Percentiles rank a stretch among this genome's conserved stretches.
Evolutionary conservation across 2,888 invertebrate species (phyloP).

Genomic region (Eucera pruinosa): DNA sequence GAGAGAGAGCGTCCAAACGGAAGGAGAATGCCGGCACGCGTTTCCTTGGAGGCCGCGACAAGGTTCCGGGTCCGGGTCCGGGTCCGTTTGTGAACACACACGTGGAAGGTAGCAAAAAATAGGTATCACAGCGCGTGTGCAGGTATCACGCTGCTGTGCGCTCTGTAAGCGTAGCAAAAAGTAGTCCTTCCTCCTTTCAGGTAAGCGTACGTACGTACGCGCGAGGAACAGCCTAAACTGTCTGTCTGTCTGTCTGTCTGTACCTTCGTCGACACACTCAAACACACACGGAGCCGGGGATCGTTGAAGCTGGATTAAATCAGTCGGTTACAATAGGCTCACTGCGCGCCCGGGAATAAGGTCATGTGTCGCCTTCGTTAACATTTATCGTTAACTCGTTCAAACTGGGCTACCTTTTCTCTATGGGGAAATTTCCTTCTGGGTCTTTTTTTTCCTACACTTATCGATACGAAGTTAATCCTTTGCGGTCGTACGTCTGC

Average conservation of each 20-base stretch:
- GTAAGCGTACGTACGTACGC: slow-evolving; percentile 51
- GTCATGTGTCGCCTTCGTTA: slow-evolving; percentile 1
- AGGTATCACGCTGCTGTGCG: slow-evolving; percentile 47
- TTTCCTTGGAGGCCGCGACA: slow-evolving; percentile 20
- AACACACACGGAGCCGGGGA: slow-evolving; percentile 23
- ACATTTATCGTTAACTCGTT: slow-evolving; percentile 11
- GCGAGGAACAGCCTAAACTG: slow-evolving; percentile 40
- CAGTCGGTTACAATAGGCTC: slow-evolving; percentile 25
- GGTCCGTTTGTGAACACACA: slow-evolving; percentile 24
- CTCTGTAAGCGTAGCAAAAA: slow-evolving; percentile 66
- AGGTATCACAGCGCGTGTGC: slow-evolving; percentile 55
- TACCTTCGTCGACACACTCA: slow-evolving; percentile 31
- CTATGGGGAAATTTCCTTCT: neutral
- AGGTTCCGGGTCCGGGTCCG: slow-evolving; percentile 3
- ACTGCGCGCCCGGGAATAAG: slow-evolving; percentile 10
- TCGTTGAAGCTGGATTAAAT: slow-evolving; percentile 35
- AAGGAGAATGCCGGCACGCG: slow-evolving; percentile 13
- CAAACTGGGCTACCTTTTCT: neutral
- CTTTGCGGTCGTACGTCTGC: too few relatives aligned
- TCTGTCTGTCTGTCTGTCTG: slow-evolving; percentile 37
- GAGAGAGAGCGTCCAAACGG: slow-evolving; percentile 33
- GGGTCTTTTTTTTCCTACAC: neutral
- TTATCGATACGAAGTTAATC: neutral
- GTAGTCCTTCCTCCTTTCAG: slow-evolving; percentile 73
- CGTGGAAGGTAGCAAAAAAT: slow-evolving; percentile 56